A percentile compares a stretch with the other conserved stretches of the same genome.
Conservation (phyloP, 2,113 vertebrate species). For the Oxyruncus cristatus region DNA sequence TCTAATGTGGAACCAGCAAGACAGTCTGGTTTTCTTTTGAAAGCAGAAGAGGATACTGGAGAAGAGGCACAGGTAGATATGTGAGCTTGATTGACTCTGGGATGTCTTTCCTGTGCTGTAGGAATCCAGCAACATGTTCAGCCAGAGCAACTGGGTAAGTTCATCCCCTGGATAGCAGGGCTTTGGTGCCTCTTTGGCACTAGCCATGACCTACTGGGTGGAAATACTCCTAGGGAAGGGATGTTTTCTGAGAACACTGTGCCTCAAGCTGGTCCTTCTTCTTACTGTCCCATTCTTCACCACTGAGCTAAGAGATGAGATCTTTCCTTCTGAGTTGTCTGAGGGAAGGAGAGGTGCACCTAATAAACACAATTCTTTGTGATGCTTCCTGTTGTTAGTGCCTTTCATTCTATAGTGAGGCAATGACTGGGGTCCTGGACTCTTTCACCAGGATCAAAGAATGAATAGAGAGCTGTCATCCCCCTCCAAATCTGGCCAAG, state of each 20-base stretch:
- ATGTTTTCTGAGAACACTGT: not conserved
- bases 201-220: not conserved
- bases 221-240: not conserved
- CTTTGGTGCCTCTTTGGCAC: not conserved
- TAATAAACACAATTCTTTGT: not conserved
- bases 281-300: not conserved
- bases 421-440: not conserved
- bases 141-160: not conserved
- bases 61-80: not conserved
- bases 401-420: accelerated
- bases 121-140: not conserved
- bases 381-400: not conserved
- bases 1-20: not conserved
- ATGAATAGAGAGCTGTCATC: not conserved
- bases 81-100: not conserved
- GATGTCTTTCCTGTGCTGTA: not conserved
- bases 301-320: not conserved
- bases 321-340: not conserved
- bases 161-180: not conserved
- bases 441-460: not conserved
- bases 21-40: not conserved
- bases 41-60: not conserved
- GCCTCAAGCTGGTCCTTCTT: not conserved
- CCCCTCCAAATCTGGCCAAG: not conserved
- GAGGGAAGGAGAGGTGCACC: not conserved